Evolutionary conservation across 2,797 vertebrate genomes (phyloP).

Genomic region (Falco rusticolus): DNA sequence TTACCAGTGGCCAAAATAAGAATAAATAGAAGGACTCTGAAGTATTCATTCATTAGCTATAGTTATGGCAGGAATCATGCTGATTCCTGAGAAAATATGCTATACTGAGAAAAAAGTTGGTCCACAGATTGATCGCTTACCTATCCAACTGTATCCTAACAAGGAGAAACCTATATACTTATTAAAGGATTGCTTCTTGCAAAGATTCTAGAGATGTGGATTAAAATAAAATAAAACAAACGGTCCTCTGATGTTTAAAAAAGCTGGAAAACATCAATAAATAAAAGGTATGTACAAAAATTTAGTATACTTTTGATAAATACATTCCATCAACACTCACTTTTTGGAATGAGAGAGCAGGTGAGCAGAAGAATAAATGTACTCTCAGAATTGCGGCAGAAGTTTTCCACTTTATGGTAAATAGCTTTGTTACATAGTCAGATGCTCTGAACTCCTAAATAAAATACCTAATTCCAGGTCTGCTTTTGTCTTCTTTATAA

Average conservation of each 20-base stretch:
- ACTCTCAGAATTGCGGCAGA: neutral
- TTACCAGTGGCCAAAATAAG: neutral
- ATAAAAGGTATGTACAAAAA: neutral
- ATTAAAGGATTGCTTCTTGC: neutral
- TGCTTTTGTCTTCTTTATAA: neutral
- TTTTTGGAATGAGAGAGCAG: neutral
- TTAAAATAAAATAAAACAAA: neutral
- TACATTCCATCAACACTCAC: neutral
- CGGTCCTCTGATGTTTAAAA: neutral
- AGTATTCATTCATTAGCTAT: neutral
- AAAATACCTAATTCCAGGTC: neutral
- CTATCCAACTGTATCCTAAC: neutral
- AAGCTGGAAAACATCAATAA: neutral
- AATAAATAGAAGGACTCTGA: neutral
- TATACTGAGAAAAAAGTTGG: neutral
- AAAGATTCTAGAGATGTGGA: neutral
- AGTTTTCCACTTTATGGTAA: neutral
- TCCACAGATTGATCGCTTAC: neutral
- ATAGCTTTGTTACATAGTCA: neutral
- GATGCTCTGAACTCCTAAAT: neutral
- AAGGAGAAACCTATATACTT: neutral
- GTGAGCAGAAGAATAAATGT: neutral
- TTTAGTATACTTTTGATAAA: neutral
- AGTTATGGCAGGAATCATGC: neutral
- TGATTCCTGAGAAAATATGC: constrained; percentile 7